Conservation (phyloP, 2,113 vertebrate species). For the Heterocephalus glaber region DNA sequence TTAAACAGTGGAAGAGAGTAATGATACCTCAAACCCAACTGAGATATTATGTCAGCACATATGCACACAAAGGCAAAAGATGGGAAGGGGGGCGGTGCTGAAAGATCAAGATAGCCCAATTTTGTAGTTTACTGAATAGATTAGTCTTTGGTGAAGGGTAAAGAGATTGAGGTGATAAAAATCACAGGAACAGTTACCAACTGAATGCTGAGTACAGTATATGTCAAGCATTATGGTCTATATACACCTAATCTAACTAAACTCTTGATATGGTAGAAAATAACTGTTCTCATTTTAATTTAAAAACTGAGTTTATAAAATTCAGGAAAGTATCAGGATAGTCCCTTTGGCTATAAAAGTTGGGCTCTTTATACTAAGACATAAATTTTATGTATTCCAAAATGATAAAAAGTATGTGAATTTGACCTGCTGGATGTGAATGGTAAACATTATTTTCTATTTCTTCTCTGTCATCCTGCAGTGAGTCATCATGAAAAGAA, state of each 20-base stretch:
- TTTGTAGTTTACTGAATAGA: not conserved
- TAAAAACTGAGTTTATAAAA: slow-evolving; percentile 48
- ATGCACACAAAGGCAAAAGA: not conserved
- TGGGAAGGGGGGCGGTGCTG: not conserved
- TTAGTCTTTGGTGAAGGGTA: not conserved
- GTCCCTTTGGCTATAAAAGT: not conserved
- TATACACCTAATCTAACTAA: not conserved
- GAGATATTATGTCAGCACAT: not conserved
- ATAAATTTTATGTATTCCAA: slow-evolving; percentile 17
- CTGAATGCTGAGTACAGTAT: not conserved
- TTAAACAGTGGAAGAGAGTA: not conserved
- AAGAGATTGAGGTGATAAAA: not conserved
- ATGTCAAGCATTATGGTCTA: not conserved
- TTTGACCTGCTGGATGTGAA: slow-evolving; percentile 92
- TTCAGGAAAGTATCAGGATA: not conserved
- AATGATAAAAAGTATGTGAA: not conserved
- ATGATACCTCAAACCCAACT: not conserved
- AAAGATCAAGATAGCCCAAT: not conserved
- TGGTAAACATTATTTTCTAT: slow-evolving; percentile 82
- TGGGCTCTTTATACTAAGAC: not conserved
- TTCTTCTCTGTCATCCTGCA: slow-evolving; percentile 92
- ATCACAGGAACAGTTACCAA: not conserved
- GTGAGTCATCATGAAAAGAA: slow-evolving; percentile 92
- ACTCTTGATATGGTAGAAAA: not conserved
- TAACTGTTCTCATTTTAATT: slow-evolving; percentile 19